Evolutionary conservation across 1,140 invertebrate genomes (phyloP).

Genomic region (Bicyclus anynana): DNA sequence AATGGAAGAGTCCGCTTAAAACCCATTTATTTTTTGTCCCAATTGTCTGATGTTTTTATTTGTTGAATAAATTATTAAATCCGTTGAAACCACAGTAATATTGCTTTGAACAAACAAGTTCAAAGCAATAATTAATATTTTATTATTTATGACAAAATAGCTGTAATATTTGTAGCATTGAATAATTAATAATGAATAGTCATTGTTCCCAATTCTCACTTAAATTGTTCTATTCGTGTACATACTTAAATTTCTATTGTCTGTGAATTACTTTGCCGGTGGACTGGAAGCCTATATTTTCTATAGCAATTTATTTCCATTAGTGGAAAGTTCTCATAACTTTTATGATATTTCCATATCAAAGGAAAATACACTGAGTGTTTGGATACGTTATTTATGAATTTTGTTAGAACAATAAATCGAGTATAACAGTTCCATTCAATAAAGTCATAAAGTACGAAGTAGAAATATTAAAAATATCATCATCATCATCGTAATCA

Average conservation of each 20-base stretch:
- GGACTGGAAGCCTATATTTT: not conserved
- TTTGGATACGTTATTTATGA: not conserved
- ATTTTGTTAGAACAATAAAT: not conserved
- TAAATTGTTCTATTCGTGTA: not conserved
- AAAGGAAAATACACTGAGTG: not conserved
- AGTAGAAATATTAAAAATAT: not conserved
- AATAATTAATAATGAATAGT: not conserved
- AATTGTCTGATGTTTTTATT: no score
- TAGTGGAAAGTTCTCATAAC: not conserved
- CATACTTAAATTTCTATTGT: not conserved
- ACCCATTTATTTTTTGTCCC: no score
- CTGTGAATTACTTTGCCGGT: not conserved
- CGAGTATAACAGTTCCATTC: not conserved
- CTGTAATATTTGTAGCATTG: not conserved
- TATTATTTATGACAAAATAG: not conserved
- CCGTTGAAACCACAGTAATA: no score
- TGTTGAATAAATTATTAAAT: no score
- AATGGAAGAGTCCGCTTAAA: no score
- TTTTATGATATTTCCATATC: not conserved
- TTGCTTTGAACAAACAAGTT: no score
- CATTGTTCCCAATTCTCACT: not conserved
- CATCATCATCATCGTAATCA: no score
- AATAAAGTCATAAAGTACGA: not conserved
- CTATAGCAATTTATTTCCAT: constrained; percentile 1
- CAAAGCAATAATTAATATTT: no score